Conservation (phyloP, 2,797 vertebrate genomes). For the Alcedo atthis region DNA sequence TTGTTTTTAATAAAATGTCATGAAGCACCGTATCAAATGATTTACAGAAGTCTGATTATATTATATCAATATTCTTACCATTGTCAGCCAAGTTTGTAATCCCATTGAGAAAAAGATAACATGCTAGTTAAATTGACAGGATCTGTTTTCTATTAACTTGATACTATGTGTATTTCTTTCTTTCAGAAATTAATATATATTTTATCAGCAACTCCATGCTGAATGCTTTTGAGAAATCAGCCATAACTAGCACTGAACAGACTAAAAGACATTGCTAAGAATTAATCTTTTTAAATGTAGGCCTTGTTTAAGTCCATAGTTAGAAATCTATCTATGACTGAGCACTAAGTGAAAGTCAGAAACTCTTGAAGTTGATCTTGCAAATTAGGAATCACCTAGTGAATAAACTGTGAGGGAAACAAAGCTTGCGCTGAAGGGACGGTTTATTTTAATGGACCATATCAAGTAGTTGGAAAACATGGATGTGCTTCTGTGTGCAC, state of each 20-base stretch:
- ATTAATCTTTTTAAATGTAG: neutral
- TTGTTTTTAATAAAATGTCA: neutral
- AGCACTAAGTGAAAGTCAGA: neutral
- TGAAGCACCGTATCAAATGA: neutral
- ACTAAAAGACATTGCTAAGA: neutral
- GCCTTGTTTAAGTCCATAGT: neutral
- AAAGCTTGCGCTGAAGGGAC: neutral
- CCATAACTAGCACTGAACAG: neutral
- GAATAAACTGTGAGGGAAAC: neutral
- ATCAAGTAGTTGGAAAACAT: neutral
- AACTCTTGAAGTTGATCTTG: neutral
- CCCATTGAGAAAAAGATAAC: neutral
- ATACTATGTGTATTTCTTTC: neutral
- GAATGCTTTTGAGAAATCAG: neutral
- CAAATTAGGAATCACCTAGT: neutral
- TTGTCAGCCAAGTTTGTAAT: neutral
- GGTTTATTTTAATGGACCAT: neutral
- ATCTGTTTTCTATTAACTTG: conserved; percentile 4
- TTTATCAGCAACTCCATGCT: neutral
- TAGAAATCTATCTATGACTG: neutral
- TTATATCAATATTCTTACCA: neutral
- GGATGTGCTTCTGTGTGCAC: neutral
- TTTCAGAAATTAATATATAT: neutral
- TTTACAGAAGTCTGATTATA: neutral
- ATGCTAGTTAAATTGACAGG: neutral